Evolutionary conservation across 1,140 invertebrate genomes (phyloP).

Genomic region (Pseudobourletiella spinata): DNA sequence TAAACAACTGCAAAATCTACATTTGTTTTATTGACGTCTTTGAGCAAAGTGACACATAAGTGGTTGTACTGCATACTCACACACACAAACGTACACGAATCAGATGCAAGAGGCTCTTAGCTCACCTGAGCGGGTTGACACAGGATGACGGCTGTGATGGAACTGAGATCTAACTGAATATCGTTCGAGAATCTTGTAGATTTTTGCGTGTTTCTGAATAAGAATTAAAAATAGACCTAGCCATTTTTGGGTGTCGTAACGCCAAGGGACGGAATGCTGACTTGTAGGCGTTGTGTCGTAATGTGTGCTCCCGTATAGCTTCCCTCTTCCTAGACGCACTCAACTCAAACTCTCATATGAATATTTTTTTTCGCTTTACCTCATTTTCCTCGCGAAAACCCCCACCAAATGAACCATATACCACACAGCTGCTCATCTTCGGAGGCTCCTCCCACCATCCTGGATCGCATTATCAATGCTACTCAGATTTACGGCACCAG

Average conservation of each 20-base stretch:
- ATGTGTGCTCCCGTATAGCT: too few relatives aligned
- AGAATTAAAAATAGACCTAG: constrained; percentile 28
- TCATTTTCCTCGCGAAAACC: too few relatives aligned
- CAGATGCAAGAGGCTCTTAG: too few relatives aligned
- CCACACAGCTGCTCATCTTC: background rate
- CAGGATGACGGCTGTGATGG: constrained; percentile 14
- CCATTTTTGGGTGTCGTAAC: constrained; percentile 18
- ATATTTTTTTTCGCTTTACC: background rate
- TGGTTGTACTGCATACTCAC: too few relatives aligned
- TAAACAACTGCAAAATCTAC: too few relatives aligned
- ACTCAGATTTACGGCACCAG: background rate
- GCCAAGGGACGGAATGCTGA: constrained; percentile 5
- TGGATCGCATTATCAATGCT: background rate
- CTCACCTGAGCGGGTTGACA: background rate
- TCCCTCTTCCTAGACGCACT: background rate
- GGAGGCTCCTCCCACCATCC: too few relatives aligned
- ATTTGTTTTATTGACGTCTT: too few relatives aligned
- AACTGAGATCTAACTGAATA: constrained; percentile 18
- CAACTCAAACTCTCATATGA: background rate
- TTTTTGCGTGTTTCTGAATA: constrained; percentile 15
- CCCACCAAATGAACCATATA: background rate
- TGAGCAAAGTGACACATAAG: too few relatives aligned
- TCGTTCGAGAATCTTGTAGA: constrained; percentile 6
- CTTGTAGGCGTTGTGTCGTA: constrained; percentile 6
- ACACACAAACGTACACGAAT: too few relatives aligned